phyloP scores from a whole-genome alignment of 2,797 vertebrate genomes.

The Ispidina lecontei region DNA sequence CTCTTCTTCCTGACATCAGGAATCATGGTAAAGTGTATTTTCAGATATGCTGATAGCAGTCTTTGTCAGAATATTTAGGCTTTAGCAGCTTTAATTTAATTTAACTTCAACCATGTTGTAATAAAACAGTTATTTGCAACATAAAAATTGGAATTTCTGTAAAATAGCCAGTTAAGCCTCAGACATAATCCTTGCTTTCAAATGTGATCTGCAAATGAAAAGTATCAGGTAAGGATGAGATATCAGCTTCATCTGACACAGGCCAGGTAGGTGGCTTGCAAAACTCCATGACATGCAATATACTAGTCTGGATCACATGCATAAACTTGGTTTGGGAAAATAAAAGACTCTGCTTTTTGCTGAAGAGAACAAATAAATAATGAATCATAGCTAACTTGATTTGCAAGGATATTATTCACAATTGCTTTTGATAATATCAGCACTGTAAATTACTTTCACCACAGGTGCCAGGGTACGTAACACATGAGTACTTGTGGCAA shows the following conservation, averaged over 20 bases:
- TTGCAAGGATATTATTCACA: not conserved
- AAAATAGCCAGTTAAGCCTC: not conserved
- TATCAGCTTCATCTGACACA: not conserved
- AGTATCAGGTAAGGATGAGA: not conserved
- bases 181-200: not conserved
- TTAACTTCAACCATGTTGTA: not conserved
- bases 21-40: not conserved
- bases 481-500: fast-evolving
- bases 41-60: not conserved
- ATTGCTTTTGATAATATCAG: not conserved
- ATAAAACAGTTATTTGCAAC: not conserved
- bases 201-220: not conserved
- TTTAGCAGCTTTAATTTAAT: not conserved
- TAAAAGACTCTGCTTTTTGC: not conserved
- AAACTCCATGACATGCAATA: not conserved
- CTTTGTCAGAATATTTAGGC: not conserved
- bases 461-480: not conserved
- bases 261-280: not conserved
- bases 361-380: not conserved
- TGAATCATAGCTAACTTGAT: not conserved
- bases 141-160: not conserved
- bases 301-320: not conserved
- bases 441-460: not conserved
- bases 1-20: not conserved
- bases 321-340: not conserved